Base-by-base conservation (phyloP, 2,797 vertebrate species). In the Gobio occitaniae region DNA sequence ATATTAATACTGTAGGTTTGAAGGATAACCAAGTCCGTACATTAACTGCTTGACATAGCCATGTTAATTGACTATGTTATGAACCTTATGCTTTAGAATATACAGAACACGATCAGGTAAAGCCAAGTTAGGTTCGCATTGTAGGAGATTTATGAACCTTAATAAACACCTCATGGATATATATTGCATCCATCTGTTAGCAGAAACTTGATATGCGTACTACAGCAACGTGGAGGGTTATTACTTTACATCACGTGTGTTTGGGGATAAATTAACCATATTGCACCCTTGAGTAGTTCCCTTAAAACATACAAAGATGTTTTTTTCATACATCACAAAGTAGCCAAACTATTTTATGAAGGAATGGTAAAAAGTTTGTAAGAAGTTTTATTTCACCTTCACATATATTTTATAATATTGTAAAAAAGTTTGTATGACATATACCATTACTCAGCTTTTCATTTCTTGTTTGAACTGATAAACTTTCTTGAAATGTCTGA, bases 161-260 rank as follows among this genome's bases (percentile, higher is more conserved):
- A 63, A 78, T 47, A 78, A 82, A 71, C 41, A 82, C 38, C 25
- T 71, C 54, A 56, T 72, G 69, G 25, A 59, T 61, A 61, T 71
- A 44, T 56, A 71, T 69, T 82, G 11, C 38, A 72, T 72, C 17
- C 80, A 72, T 38, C 25, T 82, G 54, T 72, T 72, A 61, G 69
- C n/a, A 71, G 52, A 48, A 61, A 82, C 69, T 61, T 61, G 17
- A 82, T 82, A 16, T 48, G 6, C 2, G 25, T 44, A 48, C 3
- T 12, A 48, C 38, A 82, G 68, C 38, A 47, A 32, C 2, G 5
- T 82, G 36, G n/a, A 59, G 38, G 52, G 38, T 72, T 70, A 47
- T 82, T 52, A 71, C 50, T 56, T 70, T 11, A 56, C 4, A 11
- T n/a, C 32, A 54, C 36, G 6, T 21, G 2, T 80, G 47, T 66